Base-by-base conservation (phyloP, 2,797 vertebrate genomes). In the Staurois parvus region DNA sequence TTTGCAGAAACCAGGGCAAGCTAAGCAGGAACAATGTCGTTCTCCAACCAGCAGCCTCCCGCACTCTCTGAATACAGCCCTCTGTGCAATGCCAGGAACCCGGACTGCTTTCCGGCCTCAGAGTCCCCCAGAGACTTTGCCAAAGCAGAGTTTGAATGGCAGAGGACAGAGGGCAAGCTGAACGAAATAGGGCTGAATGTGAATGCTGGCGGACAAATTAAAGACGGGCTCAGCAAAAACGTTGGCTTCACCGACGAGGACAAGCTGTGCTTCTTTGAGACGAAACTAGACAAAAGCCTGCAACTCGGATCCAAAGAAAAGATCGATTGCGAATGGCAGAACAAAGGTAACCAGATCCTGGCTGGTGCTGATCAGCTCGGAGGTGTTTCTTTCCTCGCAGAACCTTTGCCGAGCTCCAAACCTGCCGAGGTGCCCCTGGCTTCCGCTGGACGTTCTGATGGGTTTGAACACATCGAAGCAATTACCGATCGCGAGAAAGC, bases 191-290 rank as follows among this genome's bases (percentile, higher is more conserved):
- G 95, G 56, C 89, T 95, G 88, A 93, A 84, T 0, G 92, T 94
- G 3, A 94, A 92, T 90, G 77, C 94, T 0, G 93, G 91, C 28
- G 88, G 92, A 79, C 87, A 88, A 87, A 91, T 92, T 76, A 88
- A 93, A 88, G 94, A 92, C 0, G 90, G 93, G 85, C 89, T 93
- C 0, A 90, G 92, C 52, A 92, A 93, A 88, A 92, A 81, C 2
- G 59, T 94, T 0, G 95, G 95, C 34, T 96, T 98, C 91, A 97
- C 97, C 0, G 97, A 98, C 12, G 96, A 97, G 89, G 97, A 96
- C 91, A 98, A 97, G 93, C 94, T 98, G 37, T 97, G 97, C 91
- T 96, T 96, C 90, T 97, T 96, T 12, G 96, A 97, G 79, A 94
- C 94, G 5, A 94, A 96, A 0, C 24, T 92, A 87, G 96, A 96